Conservation (phyloP, 2,888 invertebrate genomes). For the Habrosyne pyritoides region DNA sequence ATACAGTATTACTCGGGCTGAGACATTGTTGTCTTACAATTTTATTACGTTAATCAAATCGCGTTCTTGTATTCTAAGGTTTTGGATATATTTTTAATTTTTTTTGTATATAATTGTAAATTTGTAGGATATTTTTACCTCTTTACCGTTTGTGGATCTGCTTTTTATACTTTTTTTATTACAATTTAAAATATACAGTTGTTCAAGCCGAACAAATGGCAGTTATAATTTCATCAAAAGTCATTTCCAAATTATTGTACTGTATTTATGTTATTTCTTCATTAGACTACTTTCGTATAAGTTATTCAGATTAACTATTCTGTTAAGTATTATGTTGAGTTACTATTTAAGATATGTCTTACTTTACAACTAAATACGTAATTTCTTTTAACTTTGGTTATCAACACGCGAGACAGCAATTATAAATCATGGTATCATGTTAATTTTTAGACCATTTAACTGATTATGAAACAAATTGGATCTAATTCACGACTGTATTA, state of each 20-base stretch:
- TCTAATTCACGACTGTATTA: neutral
- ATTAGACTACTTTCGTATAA: conserved; percentile 9
- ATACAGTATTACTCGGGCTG: conserved; percentile 60
- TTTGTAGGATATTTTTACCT: conserved; percentile 67
- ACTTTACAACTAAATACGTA: neutral
- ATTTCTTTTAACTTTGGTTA: neutral
- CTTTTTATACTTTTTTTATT: conserved; percentile 61
- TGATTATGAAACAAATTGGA: neutral
- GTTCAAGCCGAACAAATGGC: conserved; percentile 41
- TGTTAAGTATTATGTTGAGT: neutral
- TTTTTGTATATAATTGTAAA: conserved; percentile 81
- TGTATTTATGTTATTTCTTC: conserved; percentile 29
- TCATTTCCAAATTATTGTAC: conserved; percentile 30
- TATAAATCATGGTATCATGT: neutral
- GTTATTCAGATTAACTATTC: neutral
- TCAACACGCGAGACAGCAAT: neutral
- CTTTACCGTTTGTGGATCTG: conserved; percentile 66
- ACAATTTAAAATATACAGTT: conserved; percentile 25
- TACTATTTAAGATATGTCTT: conserved; percentile 2
- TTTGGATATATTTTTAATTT: conserved; percentile 70
- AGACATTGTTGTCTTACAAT: conserved; percentile 29
- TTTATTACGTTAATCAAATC: conserved; percentile 62
- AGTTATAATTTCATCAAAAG: conserved; percentile 37
- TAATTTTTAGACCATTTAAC: neutral
- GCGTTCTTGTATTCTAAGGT: conserved; percentile 61